phyloP scores from a whole-genome alignment of 1,140 invertebrate genomes.

The Diachasmimorpha longicaudata region DNA sequence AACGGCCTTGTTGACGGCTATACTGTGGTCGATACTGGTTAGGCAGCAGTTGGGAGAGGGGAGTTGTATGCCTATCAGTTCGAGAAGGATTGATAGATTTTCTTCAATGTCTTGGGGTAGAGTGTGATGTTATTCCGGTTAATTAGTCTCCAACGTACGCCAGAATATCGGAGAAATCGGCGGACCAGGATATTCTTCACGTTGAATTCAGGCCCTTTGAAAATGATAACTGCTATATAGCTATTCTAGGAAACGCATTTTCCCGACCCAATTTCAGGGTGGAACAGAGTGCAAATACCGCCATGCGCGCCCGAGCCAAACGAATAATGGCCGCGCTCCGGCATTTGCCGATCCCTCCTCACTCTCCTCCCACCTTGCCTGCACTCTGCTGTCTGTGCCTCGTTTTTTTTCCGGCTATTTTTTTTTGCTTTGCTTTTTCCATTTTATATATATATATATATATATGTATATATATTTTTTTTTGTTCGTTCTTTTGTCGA shows the following conservation, averaged over 20 bases:
- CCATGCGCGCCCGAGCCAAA: constrained; percentile 7
- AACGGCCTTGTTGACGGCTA: neutral
- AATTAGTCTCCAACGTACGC: too few relatives aligned
- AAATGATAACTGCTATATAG: too few relatives aligned
- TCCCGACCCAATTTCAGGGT: neutral
- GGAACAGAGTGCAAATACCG: constrained; percentile 1
- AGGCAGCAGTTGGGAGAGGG: neutral
- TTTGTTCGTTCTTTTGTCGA: neutral
- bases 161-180: too few relatives aligned
- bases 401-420: neutral
- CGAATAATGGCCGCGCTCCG: constrained; percentile 4
- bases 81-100: too few relatives aligned
- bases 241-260: neutral
- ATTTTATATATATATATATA: neutral
- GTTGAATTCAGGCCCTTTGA: too few relatives aligned
- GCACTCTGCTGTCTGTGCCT: neutral
- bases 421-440: neutral
- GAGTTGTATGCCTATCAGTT: neutral
- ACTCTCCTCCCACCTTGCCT: neutral
- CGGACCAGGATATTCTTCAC: too few relatives aligned
- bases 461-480: too few relatives aligned
- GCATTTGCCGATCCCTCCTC: neutral
- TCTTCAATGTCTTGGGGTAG: too few relatives aligned
- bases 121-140: too few relatives aligned
- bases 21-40: constrained; percentile 13